Percentiles rank a stretch among this genome's conserved stretches.
These are phyloP conservation scores for Coregonus clupeaformis DNA, from an alignment of 2,113 vertebrate genomes.

Conservation along the genomic window DNA sequence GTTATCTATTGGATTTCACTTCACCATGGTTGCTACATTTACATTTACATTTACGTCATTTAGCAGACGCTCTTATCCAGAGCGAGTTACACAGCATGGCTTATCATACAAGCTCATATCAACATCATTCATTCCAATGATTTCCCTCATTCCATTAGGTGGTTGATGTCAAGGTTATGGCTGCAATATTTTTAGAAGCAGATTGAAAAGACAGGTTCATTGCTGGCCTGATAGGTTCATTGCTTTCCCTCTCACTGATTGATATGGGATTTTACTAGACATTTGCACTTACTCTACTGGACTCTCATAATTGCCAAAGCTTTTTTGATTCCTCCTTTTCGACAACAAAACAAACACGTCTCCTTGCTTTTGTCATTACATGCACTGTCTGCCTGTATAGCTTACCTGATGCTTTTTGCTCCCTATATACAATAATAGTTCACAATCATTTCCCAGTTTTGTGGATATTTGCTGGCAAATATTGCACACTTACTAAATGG, in stretches of 20 bases:
- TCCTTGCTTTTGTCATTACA: neutral
- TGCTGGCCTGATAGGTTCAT: neutral
- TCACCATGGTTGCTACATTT: neutral
- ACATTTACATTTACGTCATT: no score
- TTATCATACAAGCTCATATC: neutral
- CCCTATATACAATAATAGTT: neutral
- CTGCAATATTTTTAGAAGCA: neutral
- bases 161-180: neutral
- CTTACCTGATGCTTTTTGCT: neutral
- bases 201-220: neutral
- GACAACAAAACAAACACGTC: neutral
- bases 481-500: slow-evolving; percentile 44
- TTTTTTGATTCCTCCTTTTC: neutral
- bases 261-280: neutral
- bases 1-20: neutral
- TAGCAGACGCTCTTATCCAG: no score
- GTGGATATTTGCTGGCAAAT: slow-evolving; percentile 71
- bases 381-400: neutral
- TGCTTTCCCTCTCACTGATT: neutral
- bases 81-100: no score
- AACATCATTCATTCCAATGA: neutral
- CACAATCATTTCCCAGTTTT: slow-evolving; percentile 26
- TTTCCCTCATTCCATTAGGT: neutral
- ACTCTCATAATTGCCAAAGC: neutral
- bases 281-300: neutral